phyloP scores from a whole-genome alignment of 2,888 invertebrate species.

The Plutella xylostella region DNA sequence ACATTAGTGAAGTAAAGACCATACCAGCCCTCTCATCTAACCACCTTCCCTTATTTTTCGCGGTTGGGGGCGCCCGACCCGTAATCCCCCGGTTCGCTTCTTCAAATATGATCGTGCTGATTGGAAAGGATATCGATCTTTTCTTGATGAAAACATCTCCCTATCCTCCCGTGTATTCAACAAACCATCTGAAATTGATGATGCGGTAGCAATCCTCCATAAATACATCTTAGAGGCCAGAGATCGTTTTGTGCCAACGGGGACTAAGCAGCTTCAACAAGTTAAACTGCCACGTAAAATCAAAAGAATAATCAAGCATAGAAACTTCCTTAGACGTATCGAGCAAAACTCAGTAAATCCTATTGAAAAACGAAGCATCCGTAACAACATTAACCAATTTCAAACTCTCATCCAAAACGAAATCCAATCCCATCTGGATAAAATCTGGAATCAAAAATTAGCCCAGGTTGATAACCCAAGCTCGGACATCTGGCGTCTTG shows the following conservation, averaged over 20 bases:
- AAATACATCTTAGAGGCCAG: not conserved
- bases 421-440: not conserved
- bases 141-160: not conserved
- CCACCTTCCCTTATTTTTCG: conserved; percentile 2
- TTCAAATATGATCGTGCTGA: not conserved
- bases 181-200: not conserved
- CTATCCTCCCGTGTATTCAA: not conserved
- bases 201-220: not conserved
- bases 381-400: not conserved
- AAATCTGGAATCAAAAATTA: not conserved
- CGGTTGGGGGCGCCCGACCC: not conserved
- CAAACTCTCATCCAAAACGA: not conserved
- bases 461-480: not conserved
- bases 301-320: not conserved
- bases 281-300: not conserved
- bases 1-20: not conserved
- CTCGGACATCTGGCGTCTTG: not conserved
- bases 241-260: not conserved
- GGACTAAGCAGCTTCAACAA: not conserved
- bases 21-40: conserved; percentile 10
- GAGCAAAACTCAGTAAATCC: not conserved
- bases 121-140: not conserved
- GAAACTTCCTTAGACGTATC: not conserved
- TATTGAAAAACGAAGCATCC: not conserved
- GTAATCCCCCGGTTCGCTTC: too few relatives aligned